Percentiles rank a stretch among this genome's conserved stretches.
These are phyloP conservation scores for Rhodinocichla rosea DNA, from an alignment of 2,113 vertebrate genomes.

Conservation along the genomic window DNA sequence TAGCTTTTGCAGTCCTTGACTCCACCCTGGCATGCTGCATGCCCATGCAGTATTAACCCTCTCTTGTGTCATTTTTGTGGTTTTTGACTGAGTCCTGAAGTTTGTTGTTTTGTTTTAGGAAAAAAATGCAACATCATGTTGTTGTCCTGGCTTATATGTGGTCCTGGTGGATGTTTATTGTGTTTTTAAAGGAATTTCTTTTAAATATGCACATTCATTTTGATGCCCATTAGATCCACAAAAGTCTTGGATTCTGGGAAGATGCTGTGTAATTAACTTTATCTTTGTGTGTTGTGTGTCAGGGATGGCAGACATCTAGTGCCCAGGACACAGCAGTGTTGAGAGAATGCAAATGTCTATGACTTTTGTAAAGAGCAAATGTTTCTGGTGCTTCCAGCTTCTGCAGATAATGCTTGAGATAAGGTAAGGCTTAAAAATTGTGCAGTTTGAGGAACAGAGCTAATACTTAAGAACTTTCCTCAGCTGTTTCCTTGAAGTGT, in stretches of 20 bases:
- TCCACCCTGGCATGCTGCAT: background rate
- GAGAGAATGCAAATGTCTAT: background rate
- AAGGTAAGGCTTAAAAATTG: background rate
- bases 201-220: background rate
- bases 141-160: background rate
- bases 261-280: background rate
- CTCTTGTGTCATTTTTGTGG: constrained; percentile 42
- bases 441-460: background rate
- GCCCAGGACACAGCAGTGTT: background rate
- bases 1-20: background rate
- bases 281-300: background rate
- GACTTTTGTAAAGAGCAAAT: background rate
- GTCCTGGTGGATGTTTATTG: background rate
- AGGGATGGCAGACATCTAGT: background rate
- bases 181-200: background rate
- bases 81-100: constrained; percentile 27
- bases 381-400: background rate
- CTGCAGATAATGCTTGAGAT: background rate
- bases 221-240: background rate
- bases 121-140: background rate
- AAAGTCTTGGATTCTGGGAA: background rate
- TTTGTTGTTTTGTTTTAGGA: constrained; percentile 14
- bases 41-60: constrained; percentile 20
- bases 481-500: background rate
- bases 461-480: background rate